Evolutionary conservation across 2,888 invertebrate species (phyloP).

Genomic region (Aphidius colemani): DNA sequence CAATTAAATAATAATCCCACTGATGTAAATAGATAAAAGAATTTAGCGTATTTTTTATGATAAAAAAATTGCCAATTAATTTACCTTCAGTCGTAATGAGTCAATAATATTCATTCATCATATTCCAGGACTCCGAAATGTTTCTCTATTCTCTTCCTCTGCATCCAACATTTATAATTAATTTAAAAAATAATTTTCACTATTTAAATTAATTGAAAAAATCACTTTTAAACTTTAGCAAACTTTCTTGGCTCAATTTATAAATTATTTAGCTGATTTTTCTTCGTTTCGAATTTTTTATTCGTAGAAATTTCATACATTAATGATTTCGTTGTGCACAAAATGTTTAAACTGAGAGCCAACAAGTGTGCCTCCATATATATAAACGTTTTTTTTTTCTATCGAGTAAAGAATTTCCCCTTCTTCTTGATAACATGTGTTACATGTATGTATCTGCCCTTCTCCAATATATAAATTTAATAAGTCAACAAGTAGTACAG

Average conservation of each 20-base stretch:
- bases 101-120: neutral
- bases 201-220: neutral
- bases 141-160: constrained; percentile 13
- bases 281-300: too few species aligned
- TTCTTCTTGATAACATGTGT: too few species aligned
- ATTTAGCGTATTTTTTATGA: too few species aligned
- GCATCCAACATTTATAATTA: constrained; percentile 1
- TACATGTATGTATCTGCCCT: too few species aligned
- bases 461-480: too few species aligned
- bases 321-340: neutral
- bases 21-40: too few species aligned
- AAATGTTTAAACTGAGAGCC: neutral
- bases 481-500: too few species aligned
- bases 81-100: constrained; percentile 8
- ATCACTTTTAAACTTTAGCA: too few species aligned
- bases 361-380: neutral
- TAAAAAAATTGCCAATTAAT: neutral
- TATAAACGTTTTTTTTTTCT: neutral
- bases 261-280: too few species aligned
- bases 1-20: too few species aligned
- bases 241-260: too few species aligned
- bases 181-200: neutral
- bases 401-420: neutral
- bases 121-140: constrained; percentile 18
- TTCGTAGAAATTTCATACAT: too few species aligned